Evolutionary conservation across 2,888 invertebrate genomes (phyloP), one percentile per base, ranked within the genome.

Genomic region (Griposia aprilina): DNA sequence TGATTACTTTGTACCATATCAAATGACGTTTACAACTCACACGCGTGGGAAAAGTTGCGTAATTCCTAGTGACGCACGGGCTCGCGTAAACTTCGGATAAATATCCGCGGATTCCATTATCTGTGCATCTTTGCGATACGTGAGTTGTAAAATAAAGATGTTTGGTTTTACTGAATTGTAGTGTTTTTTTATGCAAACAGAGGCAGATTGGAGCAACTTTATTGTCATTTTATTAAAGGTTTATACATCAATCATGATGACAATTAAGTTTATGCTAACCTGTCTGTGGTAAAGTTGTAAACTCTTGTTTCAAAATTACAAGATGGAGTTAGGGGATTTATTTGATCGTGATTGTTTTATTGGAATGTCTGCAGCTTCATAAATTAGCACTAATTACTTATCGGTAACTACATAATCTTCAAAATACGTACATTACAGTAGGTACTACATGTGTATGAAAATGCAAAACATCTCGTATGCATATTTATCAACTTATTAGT

Each of bases 11-110:
- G 74, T 80, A 72, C 10, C 71, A 30, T 81, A 87, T 84, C 82
- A 71, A 3, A 73, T 87, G 84, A 84, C 86, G 84, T 79, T 41
- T 45, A 20, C 48, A 77, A 76, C 41, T 50, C 41, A 57, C 57
- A 74, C 75, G 70, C 86, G 86, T 84, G 84, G 84, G 88, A 87
- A 86, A 41, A 55, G 0, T 79, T 78, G 50, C 72, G 79, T 78
- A 78, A 81, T 66, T 15, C 10, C 50, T 78, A 77, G 82, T 80
- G 86, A 83, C 65, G 76, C 8, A 55, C 55, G 7, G 45, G 26
- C 17, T 55, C 45, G 50, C 13, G 17, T 23, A 36, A 26, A 30
- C 48, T 76, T 55, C 66, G 73, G 69, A 75, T 79, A 78, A 74
- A 72, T 77, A 66, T 78, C 65, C 55, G 74, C 73, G 41, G 20